A percentile compares a stretch with the other conserved stretches of the same genome.
Conservation (phyloP, 2,113 vertebrate genomes). For the Aspidoscelis tigris region DNA sequence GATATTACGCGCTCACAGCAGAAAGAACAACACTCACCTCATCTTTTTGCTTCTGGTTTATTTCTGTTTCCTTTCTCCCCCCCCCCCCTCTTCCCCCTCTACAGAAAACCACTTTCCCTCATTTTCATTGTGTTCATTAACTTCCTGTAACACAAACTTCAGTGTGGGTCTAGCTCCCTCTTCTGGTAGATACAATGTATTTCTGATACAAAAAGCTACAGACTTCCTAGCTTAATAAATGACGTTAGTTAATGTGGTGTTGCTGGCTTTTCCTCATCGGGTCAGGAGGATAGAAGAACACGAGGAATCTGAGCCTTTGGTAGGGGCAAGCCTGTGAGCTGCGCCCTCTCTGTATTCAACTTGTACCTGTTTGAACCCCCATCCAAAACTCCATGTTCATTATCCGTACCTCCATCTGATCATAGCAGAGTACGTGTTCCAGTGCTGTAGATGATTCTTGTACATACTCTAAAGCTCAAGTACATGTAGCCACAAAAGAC, state of each 20-base stretch:
- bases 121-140: conserved; percentile 31
- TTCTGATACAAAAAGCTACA: background rate
- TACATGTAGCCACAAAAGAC: too few species aligned
- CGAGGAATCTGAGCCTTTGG: background rate
- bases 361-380: background rate
- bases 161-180: conserved; percentile 60
- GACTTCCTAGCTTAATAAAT: background rate
- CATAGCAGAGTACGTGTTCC: background rate
- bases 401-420: background rate
- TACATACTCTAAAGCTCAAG: too few species aligned
- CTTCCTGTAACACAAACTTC: background rate
- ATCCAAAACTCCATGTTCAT: background rate
- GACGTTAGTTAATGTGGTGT: background rate
- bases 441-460: background rate
- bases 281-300: background rate
- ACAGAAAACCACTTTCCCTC: conserved; percentile 27
- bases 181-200: conserved; percentile 46
- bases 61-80: conserved; percentile 23
- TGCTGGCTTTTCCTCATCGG: background rate
- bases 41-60: conserved; percentile 43
- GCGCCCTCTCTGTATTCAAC: background rate
- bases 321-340: background rate
- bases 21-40: conserved; percentile 28
- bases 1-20: conserved; percentile 14
- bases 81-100: background rate